Percentiles rank a stretch among this genome's conserved stretches.
Conservation (phyloP, 2,113 vertebrate species). For the Odontophorus gujanensis region DNA sequence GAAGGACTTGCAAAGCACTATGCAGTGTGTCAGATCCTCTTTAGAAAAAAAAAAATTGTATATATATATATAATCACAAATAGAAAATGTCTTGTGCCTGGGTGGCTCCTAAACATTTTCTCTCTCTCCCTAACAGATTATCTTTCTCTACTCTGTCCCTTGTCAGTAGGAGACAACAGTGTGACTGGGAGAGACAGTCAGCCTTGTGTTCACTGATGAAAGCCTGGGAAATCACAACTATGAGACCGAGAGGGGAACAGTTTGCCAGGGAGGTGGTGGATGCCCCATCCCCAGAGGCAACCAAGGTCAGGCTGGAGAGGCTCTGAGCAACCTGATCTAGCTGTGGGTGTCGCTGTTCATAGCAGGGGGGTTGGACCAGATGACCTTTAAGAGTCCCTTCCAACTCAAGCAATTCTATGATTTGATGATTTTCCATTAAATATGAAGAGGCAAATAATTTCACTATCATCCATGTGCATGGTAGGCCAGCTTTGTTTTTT, state of each 20-base stretch:
- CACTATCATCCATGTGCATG: not conserved
- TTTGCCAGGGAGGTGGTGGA: too few species aligned
- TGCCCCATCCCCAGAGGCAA: too few species aligned
- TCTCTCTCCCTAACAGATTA: not conserved
- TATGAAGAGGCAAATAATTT: not conserved
- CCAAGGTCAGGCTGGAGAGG: too few species aligned
- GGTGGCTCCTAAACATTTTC: not conserved
- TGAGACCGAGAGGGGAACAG: not conserved
- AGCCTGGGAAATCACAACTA: not conserved
- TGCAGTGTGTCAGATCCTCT: not conserved
- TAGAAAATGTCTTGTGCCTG: not conserved
- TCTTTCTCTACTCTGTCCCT: not conserved
- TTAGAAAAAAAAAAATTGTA: not conserved
- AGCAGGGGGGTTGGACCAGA: too few species aligned
- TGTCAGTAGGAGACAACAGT: not conserved
- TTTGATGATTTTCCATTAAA: not conserved
- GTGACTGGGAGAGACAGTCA: not conserved
- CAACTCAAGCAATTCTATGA: too few species aligned
- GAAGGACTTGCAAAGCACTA: not conserved
- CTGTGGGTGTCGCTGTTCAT: too few species aligned
- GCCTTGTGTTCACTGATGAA: not conserved
- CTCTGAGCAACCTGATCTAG: too few species aligned
- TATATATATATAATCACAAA: not conserved
- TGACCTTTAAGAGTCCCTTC: too few species aligned
- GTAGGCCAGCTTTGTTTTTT: not conserved